A percentile compares a stretch with the other conserved stretches of the same genome.
Evolutionary conservation across 2,888 invertebrate species (phyloP).

Genomic region (Chaetoderma sp.): DNA sequence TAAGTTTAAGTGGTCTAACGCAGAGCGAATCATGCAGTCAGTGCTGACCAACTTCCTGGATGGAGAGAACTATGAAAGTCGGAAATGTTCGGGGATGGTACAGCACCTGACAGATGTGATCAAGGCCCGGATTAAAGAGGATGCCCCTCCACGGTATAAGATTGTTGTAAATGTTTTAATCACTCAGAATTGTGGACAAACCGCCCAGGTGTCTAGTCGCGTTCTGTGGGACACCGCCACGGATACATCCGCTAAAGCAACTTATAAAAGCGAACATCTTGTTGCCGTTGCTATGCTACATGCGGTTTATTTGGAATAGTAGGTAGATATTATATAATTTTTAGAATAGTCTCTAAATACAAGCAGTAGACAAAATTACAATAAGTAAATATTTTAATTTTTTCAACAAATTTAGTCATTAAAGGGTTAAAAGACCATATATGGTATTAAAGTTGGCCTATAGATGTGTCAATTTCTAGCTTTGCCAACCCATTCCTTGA

Average conservation of each 20-base stretch:
- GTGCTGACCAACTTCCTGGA: conserved; percentile 54
- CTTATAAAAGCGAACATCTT: conserved; percentile 49
- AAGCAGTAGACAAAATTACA: no score
- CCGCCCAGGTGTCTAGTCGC: conserved; percentile 51
- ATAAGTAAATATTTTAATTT: no score
- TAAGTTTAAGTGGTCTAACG: conserved; percentile 47
- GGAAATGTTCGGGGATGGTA: conserved; percentile 49
- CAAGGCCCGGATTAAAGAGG: conserved; percentile 56
- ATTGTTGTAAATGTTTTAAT: conserved; percentile 57
- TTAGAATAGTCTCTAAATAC: no score
- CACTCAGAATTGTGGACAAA: conserved; percentile 56
- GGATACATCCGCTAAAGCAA: conserved; percentile 57
- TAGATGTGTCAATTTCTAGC: no score
- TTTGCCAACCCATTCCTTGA: no score
- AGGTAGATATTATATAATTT: no score
- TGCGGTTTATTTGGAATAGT: conserved; percentile 61
- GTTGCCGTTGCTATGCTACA: conserved; percentile 59
- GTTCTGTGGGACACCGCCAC: conserved; percentile 59
- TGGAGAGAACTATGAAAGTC: conserved; percentile 57
- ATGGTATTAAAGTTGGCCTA: no score
- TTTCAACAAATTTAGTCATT: no score
- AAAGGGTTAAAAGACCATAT: no score
- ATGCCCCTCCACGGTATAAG: conserved; percentile 58
- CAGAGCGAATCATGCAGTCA: conserved; percentile 46
- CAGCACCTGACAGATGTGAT: conserved; percentile 59